Evolutionary conservation across 2,888 invertebrate species (phyloP).

Genomic region (Eutolmus rufibarbis): DNA sequence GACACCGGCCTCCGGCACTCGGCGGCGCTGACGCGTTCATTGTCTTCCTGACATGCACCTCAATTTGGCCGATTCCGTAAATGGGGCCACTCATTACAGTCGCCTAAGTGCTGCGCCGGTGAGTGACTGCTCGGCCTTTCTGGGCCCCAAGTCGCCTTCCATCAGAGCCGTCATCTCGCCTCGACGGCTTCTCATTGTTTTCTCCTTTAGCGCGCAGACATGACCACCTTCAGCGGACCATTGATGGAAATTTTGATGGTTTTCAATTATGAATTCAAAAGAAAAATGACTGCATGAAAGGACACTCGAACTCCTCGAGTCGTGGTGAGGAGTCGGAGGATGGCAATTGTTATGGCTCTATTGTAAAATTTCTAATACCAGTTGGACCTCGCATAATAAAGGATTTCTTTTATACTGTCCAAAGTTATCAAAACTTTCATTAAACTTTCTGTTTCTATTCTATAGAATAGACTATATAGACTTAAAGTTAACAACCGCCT

Average conservation of each 20-base stretch:
- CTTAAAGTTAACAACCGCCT: no score
- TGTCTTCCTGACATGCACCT: constrained; percentile 8
- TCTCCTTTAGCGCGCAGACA: background rate
- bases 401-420: no score
- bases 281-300: background rate
- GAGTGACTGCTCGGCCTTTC: background rate
- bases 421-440: no score
- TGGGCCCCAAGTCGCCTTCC: background rate
- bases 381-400: background rate
- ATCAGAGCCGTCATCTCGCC: background rate
- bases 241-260: background rate
- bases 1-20: background rate
- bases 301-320: background rate
- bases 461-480: no score
- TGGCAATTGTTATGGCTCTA: background rate
- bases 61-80: constrained; percentile 1
- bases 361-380: background rate
- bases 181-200: background rate
- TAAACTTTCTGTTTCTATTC: no score
- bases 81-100: background rate
- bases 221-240: background rate
- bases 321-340: background rate
- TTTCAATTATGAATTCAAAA: background rate
- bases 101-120: background rate
- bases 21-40: background rate